These are phyloP conservation scores for Portevinia maculata DNA, from an alignment of 2,888 invertebrate genomes.

Conservation along the genomic window DNA sequence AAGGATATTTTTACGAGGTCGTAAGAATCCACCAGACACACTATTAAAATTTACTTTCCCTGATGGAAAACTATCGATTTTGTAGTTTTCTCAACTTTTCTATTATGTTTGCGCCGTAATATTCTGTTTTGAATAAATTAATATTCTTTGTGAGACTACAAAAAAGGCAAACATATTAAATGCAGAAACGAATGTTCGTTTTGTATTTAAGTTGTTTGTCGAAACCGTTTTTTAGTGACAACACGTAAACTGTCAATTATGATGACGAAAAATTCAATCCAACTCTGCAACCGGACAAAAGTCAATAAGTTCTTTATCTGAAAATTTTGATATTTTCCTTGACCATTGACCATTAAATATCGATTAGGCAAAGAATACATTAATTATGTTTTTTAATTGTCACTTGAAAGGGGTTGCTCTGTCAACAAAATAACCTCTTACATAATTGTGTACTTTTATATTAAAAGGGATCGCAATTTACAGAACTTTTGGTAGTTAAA, in stretches of 20 bases:
- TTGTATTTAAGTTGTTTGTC: neutral
- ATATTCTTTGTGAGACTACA: constrained; percentile 10
- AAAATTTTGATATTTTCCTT: constrained; percentile 11
- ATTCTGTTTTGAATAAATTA: constrained; percentile 51
- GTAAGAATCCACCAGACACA: constrained; percentile 70
- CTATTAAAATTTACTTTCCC: constrained; percentile 71
- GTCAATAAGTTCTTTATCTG: constrained; percentile 10
- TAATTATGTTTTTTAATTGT: constrained; percentile 48
- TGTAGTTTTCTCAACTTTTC: constrained; percentile 8
- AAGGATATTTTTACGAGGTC: constrained; percentile 70
- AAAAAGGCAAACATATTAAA: neutral
- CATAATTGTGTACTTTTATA: constrained; percentile 34
- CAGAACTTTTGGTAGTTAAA: constrained; percentile 8
- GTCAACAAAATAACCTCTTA: neutral
- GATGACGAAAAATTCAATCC: neutral
- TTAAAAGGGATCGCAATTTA: constrained; percentile 9
- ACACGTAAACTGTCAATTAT: constrained; percentile 61
- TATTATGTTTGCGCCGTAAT: constrained; percentile 14
- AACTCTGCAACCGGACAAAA: neutral
- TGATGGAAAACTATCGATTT: constrained; percentile 74
- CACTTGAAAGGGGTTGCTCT: neutral
- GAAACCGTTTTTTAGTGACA: neutral
- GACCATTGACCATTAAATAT: constrained; percentile 59
- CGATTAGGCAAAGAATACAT: constrained; percentile 66
- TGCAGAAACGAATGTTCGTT: constrained; percentile 10